Evolutionary conservation across 2,888 invertebrate species (phyloP).

Genomic region (Hetaerina titia): DNA sequence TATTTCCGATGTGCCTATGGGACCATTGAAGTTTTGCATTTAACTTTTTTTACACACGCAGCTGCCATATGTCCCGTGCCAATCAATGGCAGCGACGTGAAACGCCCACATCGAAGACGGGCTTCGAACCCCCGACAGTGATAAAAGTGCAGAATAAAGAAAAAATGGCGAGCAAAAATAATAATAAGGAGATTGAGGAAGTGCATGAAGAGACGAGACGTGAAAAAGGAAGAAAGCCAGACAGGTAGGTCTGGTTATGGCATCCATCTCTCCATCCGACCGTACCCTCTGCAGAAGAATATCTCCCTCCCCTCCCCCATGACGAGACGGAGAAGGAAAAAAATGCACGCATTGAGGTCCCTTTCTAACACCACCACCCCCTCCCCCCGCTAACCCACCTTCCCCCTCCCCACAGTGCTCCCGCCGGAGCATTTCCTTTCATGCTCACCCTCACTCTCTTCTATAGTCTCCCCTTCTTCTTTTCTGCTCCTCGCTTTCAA

Average conservation of each 20-base stretch:
- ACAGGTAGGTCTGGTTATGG: slow-evolving; percentile 66
- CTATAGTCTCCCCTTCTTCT: not conserved
- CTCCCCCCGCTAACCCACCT: no score
- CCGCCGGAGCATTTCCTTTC: not conserved
- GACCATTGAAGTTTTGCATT: not conserved
- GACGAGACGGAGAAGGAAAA: slow-evolving; percentile 32
- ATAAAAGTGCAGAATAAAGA: not conserved
- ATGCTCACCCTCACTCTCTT: not conserved
- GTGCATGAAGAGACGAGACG: not conserved
- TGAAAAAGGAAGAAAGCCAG: slow-evolving; percentile 26
- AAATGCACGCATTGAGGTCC: slow-evolving; percentile 11
- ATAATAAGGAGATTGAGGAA: slow-evolving; percentile 11
- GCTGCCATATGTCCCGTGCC: not conserved
- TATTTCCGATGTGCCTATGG: not conserved
- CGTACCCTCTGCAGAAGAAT: slow-evolving; percentile 14
- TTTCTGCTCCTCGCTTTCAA: slow-evolving; percentile 41
- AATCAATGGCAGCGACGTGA: not conserved
- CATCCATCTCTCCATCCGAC: slow-evolving; percentile 57
- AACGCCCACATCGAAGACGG: not conserved
- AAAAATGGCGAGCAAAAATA: not conserved
- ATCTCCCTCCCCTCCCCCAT: not conserved
- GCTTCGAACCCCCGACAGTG: not conserved
- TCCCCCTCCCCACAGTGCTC: slow-evolving; percentile 32
- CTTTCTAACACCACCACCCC: not conserved
- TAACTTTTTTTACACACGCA: not conserved